phyloP scores from a whole-genome alignment of 2,113 vertebrate species.

The Cichladusa arquata region DNA sequence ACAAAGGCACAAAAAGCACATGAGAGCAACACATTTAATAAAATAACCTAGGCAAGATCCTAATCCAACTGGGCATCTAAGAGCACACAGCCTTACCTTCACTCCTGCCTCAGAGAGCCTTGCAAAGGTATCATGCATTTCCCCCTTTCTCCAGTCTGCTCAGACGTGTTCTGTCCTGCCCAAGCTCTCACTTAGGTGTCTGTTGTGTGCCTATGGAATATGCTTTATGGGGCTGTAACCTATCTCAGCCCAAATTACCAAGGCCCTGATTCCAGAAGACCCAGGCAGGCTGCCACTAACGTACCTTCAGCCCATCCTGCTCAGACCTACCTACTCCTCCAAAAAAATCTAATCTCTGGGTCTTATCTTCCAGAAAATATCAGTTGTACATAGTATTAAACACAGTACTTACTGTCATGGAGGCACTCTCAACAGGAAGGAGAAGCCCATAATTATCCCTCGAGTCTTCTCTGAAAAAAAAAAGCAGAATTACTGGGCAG shows the following conservation, averaged over 20 bases:
- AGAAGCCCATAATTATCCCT: neutral
- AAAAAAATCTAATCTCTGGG: neutral
- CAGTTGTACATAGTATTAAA: neutral
- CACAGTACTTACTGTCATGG: neutral
- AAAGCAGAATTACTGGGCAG: neutral
- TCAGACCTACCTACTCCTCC: neutral
- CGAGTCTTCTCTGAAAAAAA: neutral
- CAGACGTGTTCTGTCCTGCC: neutral
- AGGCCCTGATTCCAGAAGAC: neutral
- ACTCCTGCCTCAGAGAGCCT: neutral
- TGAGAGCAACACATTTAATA: neutral
- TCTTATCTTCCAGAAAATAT: slow-evolving; percentile 10
- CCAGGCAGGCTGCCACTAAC: neutral
- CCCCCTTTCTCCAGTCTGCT: neutral
- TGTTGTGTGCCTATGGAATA: neutral
- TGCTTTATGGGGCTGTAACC: neutral
- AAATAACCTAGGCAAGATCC: neutral
- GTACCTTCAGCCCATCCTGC: neutral
- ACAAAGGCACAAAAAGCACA: neutral
- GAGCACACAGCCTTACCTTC: neutral
- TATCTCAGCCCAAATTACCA: neutral
- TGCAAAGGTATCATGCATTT: neutral
- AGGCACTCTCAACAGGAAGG: slow-evolving; percentile 29
- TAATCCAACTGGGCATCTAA: neutral
- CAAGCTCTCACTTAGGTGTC: neutral